Evolutionary conservation across 2,888 invertebrate genomes (phyloP).

Genomic region (Diarsia rubi): DNA sequence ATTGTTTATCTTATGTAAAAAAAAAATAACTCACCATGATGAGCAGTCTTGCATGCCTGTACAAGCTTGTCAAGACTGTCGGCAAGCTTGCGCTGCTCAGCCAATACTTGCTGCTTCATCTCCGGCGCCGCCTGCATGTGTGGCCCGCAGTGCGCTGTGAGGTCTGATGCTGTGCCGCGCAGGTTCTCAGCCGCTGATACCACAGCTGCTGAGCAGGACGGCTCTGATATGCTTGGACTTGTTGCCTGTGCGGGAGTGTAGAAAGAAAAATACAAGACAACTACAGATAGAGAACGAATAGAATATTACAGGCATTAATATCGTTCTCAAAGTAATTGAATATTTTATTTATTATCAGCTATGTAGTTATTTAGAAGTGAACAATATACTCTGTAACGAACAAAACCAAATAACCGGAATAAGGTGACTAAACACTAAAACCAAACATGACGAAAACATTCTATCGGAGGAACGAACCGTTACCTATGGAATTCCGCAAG

Average conservation of each 20-base stretch:
- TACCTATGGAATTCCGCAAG: too few species aligned
- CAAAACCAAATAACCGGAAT: too few species aligned
- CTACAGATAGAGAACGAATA: not conserved
- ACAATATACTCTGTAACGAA: too few species aligned
- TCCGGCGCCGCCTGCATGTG: constrained; percentile 46
- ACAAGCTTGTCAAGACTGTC: constrained; percentile 63
- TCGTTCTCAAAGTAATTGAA: too few species aligned
- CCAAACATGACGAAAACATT: too few species aligned
- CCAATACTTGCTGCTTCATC: constrained; percentile 11
- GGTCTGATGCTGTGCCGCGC: constrained; percentile 54
- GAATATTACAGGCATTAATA: too few species aligned
- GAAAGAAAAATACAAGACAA: not conserved
- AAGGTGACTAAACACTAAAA: too few species aligned
- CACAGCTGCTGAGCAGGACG: constrained; percentile 65
- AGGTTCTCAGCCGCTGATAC: constrained; percentile 63
- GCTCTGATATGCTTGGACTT: constrained; percentile 65
- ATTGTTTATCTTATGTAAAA: too few species aligned
- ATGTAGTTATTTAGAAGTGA: too few species aligned
- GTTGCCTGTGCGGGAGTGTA: constrained; percentile 32
- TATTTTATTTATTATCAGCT: too few species aligned
- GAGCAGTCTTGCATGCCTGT: constrained; percentile 50
- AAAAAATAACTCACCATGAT: constrained; percentile 19
- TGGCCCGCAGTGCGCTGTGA: constrained; percentile 49
- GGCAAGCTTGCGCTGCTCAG: constrained; percentile 47
- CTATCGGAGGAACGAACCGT: too few species aligned